A percentile compares a stretch with the other conserved stretches of the same genome.
These are phyloP conservation scores for Corvus moneduloides DNA, from an alignment of 2,113 vertebrate genomes.

Conservation along the genomic window DNA sequence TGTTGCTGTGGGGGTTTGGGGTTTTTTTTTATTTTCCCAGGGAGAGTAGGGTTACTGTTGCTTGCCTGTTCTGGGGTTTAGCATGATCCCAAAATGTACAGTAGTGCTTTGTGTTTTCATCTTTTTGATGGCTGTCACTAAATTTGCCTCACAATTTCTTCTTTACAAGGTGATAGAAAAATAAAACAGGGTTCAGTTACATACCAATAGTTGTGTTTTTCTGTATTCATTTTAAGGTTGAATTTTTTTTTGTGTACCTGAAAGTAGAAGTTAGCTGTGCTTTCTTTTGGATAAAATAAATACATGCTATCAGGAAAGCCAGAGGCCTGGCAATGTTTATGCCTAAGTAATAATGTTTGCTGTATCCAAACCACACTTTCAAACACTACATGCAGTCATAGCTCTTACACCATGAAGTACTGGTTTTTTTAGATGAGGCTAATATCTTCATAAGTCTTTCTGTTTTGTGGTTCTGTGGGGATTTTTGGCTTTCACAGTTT, in stretches of 20 bases:
- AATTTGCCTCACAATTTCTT: constrained; percentile 7
- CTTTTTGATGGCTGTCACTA: constrained; percentile 61
- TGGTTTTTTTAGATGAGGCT: background rate
- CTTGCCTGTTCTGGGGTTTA: constrained; percentile 11
- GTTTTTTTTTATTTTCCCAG: background rate
- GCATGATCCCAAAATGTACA: constrained; percentile 46
- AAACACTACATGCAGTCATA: background rate
- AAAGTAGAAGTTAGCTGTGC: background rate
- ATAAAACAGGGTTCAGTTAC: background rate
- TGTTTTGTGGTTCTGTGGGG: background rate
- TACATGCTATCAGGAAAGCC: background rate
- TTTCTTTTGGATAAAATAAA: background rate
- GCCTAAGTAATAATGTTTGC: background rate
- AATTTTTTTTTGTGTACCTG: background rate
- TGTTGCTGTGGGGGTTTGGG: background rate
- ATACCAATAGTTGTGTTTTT: background rate
- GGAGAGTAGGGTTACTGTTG: background rate
- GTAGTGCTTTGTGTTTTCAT: background rate
- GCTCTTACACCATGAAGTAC: background rate
- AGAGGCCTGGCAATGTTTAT: background rate
- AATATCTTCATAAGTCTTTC: background rate
- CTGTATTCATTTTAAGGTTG: background rate
- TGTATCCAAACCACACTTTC: background rate
- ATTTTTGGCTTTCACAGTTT: background rate
- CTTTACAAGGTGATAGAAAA: background rate